Conservation (phyloP, 35 echinoderm and acorn worm species). For the Acanthaster planci region DNA sequence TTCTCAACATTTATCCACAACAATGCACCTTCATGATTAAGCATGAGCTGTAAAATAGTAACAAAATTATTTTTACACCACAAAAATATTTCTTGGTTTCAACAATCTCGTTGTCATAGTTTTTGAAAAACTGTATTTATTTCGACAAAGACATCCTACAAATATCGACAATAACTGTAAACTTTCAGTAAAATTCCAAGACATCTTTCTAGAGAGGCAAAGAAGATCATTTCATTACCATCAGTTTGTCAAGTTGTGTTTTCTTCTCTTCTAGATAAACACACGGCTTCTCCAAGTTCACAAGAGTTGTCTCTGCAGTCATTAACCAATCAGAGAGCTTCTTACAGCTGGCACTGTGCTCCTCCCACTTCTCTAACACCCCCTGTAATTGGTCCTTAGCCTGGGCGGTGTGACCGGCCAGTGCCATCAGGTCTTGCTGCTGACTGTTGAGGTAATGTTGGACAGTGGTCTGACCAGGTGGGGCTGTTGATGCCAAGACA, state of each 20-base stretch:
- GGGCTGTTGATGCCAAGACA: slow-evolving; percentile 4
- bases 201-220: too few species aligned
- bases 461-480: slow-evolving; percentile 19
- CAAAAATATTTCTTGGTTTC: too few species aligned
- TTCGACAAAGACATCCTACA: too few species aligned
- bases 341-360: slow-evolving; percentile 38
- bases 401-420: slow-evolving; percentile 6
- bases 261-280: slow-evolving; percentile 39
- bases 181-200: too few species aligned
- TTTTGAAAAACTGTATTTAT: too few species aligned
- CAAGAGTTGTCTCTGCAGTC: slow-evolving; percentile 33
- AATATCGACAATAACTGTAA: too few species aligned
- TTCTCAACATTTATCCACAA: too few species aligned
- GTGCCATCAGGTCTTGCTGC: not conserved
- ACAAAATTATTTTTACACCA: too few species aligned
- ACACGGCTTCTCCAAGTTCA: slow-evolving; percentile 33
- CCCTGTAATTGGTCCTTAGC: slow-evolving; percentile 13
- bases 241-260: slow-evolving; percentile 33
- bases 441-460: not conserved
- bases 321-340: slow-evolving; percentile 51
- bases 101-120: too few species aligned
- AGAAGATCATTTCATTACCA: slow-evolving; percentile 1
- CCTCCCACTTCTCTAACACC: slow-evolving; percentile 46
- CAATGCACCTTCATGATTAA: too few species aligned
- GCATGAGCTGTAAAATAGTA: too few species aligned